phyloP scores from a whole-genome alignment of 2,888 invertebrate species.

The Cremastinae sp. region DNA sequence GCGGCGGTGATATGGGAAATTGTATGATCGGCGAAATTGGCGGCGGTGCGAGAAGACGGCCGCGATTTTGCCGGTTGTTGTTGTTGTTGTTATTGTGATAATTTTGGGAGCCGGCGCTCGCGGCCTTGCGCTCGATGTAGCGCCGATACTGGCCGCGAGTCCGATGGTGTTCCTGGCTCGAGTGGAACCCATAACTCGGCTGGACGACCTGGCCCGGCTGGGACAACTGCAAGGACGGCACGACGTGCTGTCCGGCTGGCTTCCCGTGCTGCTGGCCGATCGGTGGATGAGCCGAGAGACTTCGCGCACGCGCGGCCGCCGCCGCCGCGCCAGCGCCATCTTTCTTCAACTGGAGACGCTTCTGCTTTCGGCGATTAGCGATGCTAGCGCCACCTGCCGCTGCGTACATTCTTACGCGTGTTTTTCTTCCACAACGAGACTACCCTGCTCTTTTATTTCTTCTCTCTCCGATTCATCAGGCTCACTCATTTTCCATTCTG shows the following conservation, averaged over 20 bases:
- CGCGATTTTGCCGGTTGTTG: conserved; percentile 51
- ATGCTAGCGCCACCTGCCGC: conserved; percentile 94
- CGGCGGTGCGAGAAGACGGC: conserved; percentile 81
- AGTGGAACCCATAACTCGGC: conserved; percentile 81
- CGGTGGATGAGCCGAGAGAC: conserved; percentile 43
- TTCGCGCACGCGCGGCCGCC: conserved; percentile 59
- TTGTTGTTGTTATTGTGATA: conserved; percentile 46
- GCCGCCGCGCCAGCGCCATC: conserved; percentile 52
- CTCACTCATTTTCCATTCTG: not conserved
- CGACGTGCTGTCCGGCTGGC: conserved; percentile 47
- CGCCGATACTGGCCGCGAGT: conserved; percentile 67
- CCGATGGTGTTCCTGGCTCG: conserved; percentile 82
- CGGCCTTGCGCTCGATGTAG: conserved; percentile 74
- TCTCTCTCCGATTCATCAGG: not conserved
- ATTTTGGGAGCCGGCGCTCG: conserved; percentile 75
- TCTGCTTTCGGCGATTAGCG: conserved; percentile 87
- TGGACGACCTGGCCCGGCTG: conserved; percentile 81
- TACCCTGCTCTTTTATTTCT: not conserved
- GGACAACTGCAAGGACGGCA: conserved; percentile 65
- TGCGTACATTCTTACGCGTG: conserved; percentile 88
- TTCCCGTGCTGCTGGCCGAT: conserved; percentile 58
- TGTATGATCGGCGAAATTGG: conserved; percentile 76
- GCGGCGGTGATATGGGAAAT: conserved; percentile 82
- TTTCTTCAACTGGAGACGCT: conserved; percentile 81
- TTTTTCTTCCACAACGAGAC: conserved; percentile 11